Percentiles rank a stretch among this genome's conserved stretches.
Evolutionary conservation across 2,888 invertebrate genomes (phyloP).

Genomic region (Meteorus cinctellus): DNA sequence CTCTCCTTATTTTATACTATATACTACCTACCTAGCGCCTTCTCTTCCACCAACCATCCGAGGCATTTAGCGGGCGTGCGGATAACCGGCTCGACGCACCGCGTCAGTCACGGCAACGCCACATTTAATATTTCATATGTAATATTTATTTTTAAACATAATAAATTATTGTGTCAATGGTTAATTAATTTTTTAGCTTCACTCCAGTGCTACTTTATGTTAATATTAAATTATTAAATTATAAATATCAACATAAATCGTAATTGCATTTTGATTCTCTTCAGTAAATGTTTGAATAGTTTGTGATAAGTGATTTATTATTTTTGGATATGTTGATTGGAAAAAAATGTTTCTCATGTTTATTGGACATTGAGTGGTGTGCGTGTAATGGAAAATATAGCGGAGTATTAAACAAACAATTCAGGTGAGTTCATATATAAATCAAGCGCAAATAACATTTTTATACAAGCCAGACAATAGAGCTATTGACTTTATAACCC

Average conservation of each 20-base stretch:
- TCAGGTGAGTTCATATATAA: background rate
- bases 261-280: background rate
- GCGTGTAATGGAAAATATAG: conserved; percentile 7
- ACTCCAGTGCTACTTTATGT: no score
- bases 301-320: no score
- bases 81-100: conserved; percentile 50
- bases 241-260: no score
- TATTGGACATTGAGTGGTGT: background rate
- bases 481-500: conserved; percentile 10
- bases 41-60: conserved; percentile 65
- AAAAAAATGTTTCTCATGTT: no score
- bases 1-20: conserved; percentile 37
- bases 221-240: no score
- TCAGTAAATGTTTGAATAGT: no score
- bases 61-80: conserved; percentile 38
- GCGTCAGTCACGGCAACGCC: conserved; percentile 54
- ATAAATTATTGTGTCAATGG: conserved; percentile 18
- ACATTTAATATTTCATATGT: conserved; percentile 37
- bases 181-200: background rate
- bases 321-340: no score
- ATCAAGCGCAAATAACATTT: background rate
- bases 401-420: conserved; percentile 9
- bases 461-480: background rate
- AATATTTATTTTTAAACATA: conserved; percentile 9
- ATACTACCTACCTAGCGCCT: conserved; percentile 47